phyloP scores from a whole-genome alignment of 92 coral and sea anemone genomes.

The Parazoanthus swiftii region DNA sequence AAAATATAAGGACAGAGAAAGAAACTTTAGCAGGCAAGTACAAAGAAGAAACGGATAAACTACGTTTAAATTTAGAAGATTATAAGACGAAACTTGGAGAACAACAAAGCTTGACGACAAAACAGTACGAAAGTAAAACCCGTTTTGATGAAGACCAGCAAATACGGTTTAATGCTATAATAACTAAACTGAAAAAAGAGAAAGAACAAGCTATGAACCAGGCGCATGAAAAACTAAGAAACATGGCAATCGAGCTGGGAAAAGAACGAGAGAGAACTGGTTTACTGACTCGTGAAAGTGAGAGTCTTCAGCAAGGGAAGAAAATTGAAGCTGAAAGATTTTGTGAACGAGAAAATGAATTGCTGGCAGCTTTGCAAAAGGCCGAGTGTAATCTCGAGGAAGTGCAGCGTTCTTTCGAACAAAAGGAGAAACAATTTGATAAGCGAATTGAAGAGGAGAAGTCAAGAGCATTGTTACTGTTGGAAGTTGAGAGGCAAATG shows the following conservation, averaged over 20 bases:
- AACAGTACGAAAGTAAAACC: conserved; percentile 58
- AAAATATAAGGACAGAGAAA: conserved; percentile 49
- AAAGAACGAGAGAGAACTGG: conserved; percentile 58
- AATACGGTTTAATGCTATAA: conserved; percentile 86
- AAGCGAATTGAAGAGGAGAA: conserved; percentile 72
- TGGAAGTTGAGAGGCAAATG: conserved; percentile 86
- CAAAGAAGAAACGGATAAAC: conserved; percentile 50
- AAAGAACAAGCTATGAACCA: conserved; percentile 75
- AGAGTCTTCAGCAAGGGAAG: conserved; percentile 49
- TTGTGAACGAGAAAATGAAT: conserved; percentile 59
- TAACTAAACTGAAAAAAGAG: conserved; percentile 80
- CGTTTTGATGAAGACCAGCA: conserved; percentile 93
- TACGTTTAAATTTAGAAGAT: conserved; percentile 47
- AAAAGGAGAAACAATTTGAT: conserved; percentile 64
- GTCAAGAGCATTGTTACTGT: conserved; percentile 63
- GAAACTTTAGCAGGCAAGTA: conserved; percentile 47
- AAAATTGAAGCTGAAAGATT: conserved; percentile 49
- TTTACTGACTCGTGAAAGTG: conserved; percentile 63
- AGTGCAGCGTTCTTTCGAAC: conserved; percentile 51
- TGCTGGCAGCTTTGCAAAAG: conserved; percentile 45
- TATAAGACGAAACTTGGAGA: conserved; percentile 62
- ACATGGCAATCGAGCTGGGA: conserved; percentile 44
- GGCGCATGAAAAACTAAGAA: conserved; percentile 68
- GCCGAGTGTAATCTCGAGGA: conserved; percentile 63
- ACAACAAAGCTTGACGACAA: conserved; percentile 61